Evolutionary conservation across 2,113 vertebrate species (phyloP).

Genomic region (Sylvietta virens): DNA sequence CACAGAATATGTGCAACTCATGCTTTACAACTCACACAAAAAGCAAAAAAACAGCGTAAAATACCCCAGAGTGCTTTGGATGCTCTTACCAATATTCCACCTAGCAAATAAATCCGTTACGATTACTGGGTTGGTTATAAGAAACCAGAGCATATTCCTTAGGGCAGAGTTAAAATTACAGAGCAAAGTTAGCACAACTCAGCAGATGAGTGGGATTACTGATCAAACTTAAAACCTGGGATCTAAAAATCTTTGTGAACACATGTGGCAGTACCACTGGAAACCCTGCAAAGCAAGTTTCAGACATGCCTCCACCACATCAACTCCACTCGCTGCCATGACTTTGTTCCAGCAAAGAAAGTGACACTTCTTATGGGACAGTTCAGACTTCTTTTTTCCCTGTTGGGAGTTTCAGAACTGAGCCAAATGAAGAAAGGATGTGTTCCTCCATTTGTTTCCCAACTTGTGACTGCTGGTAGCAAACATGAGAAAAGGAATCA

Average conservation of each 20-base stretch:
- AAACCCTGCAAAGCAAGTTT: background rate
- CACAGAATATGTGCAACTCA: background rate
- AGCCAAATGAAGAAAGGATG: background rate
- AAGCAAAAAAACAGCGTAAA: background rate
- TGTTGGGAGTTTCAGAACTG: background rate
- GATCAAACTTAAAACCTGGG: background rate
- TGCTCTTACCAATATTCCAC: background rate
- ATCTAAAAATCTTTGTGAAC: background rate
- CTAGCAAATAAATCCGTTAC: background rate
- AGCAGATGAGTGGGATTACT: background rate
- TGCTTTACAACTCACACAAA: background rate
- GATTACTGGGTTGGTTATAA: background rate
- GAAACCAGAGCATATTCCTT: background rate
- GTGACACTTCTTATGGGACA: background rate
- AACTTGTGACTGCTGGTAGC: background rate
- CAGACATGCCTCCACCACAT: background rate
- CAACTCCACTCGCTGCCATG: accelerated
- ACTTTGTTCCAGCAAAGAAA: background rate
- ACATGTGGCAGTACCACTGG: accelerated
- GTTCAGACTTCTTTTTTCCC: background rate
- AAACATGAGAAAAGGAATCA: background rate
- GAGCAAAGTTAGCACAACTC: background rate
- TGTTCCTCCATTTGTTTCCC: background rate
- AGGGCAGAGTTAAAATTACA: background rate
- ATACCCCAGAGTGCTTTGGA: background rate